Percentiles rank a stretch among this genome's conserved stretches.
These are phyloP conservation scores for Protomyctophum bolini DNA, from an alignment of 2,113 vertebrate species.

Conservation along the genomic window DNA sequence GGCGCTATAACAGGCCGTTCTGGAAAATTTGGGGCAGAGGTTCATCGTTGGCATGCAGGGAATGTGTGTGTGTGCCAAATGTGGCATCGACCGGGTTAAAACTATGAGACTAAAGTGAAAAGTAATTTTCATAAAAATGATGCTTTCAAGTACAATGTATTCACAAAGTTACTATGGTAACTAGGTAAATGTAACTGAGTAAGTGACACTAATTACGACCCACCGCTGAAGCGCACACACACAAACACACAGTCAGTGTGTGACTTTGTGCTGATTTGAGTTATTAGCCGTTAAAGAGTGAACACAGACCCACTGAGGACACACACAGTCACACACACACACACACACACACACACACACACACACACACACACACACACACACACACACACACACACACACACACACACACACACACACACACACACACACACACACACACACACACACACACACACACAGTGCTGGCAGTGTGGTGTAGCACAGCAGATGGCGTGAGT, in stretches of 20 bases:
- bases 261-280: slow-evolving; percentile 67
- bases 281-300: slow-evolving; percentile 61
- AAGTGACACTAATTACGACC: no score
- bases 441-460: slow-evolving; percentile 12
- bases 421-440: neutral
- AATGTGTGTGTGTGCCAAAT: no score
- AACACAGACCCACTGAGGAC: slow-evolving; percentile 14
- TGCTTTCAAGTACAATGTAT: no score
- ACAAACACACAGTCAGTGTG: slow-evolving; percentile 10
- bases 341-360: slow-evolving; percentile 8
- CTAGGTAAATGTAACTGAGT: no score
- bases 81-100: no score
- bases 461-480: slow-evolving; percentile 36
- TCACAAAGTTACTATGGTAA: no score
- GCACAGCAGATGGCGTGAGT: slow-evolving; percentile 63
- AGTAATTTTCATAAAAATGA: no score
- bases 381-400: neutral
- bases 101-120: no score
- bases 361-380: slow-evolving; percentile 8
- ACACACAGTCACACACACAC: neutral
- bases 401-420: slow-evolving; percentile 16
- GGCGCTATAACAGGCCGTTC: no score
- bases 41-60: no score
- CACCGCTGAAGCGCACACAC: neutral
- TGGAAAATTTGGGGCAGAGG: no score